Conservation (phyloP, 1,140 invertebrate genomes). For the Muscidifurax raptorellus region DNA sequence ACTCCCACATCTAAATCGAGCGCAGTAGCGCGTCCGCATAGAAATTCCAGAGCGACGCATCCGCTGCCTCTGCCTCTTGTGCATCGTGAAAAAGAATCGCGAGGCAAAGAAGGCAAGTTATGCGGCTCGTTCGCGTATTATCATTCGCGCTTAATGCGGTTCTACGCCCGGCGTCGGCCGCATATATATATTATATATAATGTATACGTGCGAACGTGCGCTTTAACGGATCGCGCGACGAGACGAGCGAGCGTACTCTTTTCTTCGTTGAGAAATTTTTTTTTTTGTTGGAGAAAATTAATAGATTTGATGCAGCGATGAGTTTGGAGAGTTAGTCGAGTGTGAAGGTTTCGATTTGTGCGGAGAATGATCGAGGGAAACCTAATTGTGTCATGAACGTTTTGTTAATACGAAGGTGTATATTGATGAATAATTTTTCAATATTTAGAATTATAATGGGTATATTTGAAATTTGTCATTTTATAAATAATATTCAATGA, state of each 20-base stretch:
- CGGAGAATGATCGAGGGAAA: too few relatives aligned
- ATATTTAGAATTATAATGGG: too few relatives aligned
- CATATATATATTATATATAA: not conserved
- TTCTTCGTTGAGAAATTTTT: not conserved
- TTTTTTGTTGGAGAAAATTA: not conserved
- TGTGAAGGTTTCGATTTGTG: too few relatives aligned
- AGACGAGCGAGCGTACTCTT: too few relatives aligned
- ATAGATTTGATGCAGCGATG: too few relatives aligned
- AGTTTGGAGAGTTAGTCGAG: too few relatives aligned
- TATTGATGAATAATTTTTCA: too few relatives aligned
- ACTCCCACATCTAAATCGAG: not conserved
- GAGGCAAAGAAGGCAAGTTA: not conserved
- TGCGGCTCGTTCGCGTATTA: not conserved
- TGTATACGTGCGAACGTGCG: conserved; percentile 4
- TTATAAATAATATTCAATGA: too few relatives aligned
- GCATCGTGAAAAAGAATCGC: not conserved
- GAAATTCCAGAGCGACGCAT: not conserved
- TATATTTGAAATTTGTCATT: too few relatives aligned
- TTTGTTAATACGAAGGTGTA: too few relatives aligned
- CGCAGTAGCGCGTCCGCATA: not conserved
- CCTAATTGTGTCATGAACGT: too few relatives aligned
- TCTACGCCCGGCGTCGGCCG: not conserved
- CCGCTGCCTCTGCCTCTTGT: not conserved
- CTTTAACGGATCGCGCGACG: not conserved
- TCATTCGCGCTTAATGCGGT: conserved; percentile 3